A percentile compares a stretch with the other conserved stretches of the same genome.
These are phyloP conservation scores for Drosophila borealis DNA, from an alignment of 2,888 invertebrate genomes.

Conservation along the genomic window DNA sequence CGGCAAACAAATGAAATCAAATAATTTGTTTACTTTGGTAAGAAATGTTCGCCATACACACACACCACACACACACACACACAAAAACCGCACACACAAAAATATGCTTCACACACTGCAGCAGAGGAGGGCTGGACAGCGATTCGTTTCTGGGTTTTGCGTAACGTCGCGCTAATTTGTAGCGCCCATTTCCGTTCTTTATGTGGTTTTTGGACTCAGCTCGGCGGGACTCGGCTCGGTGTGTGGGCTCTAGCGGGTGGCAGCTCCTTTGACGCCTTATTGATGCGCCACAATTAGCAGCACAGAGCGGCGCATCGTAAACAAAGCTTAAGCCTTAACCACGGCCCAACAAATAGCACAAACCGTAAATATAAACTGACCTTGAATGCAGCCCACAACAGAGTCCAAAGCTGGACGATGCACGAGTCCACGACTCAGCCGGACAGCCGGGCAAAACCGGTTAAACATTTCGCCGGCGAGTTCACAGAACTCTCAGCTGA, in stretches of 20 bases:
- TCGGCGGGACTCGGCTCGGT: constrained; percentile 18
- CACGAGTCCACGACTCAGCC: constrained; percentile 8
- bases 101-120: constrained; percentile 53
- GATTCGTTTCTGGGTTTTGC: not conserved
- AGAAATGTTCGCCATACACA: constrained; percentile 60
- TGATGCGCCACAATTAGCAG: constrained; percentile 78
- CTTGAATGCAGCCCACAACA: constrained; percentile 64
- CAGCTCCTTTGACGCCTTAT: constrained; percentile 54
- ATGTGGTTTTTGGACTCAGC: constrained; percentile 37
- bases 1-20: constrained; percentile 68
- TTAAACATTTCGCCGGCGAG: constrained; percentile 57
- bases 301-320: constrained; percentile 58
- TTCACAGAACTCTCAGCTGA: constrained; percentile 71
- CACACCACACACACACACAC: constrained; percentile 14
- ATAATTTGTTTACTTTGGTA: constrained; percentile 79
- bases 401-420: not conserved
- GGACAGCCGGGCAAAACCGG: constrained; percentile 52
- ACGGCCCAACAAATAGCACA: constrained; percentile 42
- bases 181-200: constrained; percentile 79
- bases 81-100: constrained; percentile 17
- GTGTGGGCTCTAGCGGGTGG: constrained; percentile 63
- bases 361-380: constrained; percentile 76
- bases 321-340: constrained; percentile 71
- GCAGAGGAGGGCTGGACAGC: constrained; percentile 4
- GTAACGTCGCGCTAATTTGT: constrained; percentile 71